A percentile compares a stretch with the other conserved stretches of the same genome.
Conservation (phyloP, 2,888 invertebrate species). For the Ptilodon capucinus region DNA sequence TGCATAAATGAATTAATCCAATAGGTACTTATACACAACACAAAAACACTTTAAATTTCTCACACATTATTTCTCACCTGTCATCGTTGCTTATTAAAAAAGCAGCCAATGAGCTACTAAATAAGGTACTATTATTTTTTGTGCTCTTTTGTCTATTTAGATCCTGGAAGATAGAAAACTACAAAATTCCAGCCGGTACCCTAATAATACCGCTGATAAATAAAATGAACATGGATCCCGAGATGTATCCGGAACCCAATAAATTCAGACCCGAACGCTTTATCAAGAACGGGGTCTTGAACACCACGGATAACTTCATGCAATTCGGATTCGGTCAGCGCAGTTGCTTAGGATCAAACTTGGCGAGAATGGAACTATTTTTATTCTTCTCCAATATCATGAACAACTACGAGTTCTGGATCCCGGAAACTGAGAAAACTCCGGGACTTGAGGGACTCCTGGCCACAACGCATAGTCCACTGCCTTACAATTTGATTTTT, state of each 20-base stretch:
- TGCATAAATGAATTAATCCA: too few relatives aligned
- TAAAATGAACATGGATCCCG: slow-evolving; percentile 92
- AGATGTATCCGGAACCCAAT: slow-evolving; percentile 90
- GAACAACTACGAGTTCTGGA: slow-evolving; percentile 86
- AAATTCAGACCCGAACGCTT: slow-evolving; percentile 90
- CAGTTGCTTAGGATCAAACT: slow-evolving; percentile 91
- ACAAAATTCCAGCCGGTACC: slow-evolving; percentile 84
- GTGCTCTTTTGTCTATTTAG: too few relatives aligned
- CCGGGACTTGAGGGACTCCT: slow-evolving; percentile 88
- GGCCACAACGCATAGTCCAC: slow-evolving; percentile 89
- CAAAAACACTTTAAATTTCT: too few relatives aligned
- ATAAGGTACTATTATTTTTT: too few relatives aligned
- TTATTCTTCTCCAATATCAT: slow-evolving; percentile 90
- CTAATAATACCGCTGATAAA: slow-evolving; percentile 91
- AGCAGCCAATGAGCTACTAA: too few relatives aligned
- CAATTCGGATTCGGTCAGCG: slow-evolving; percentile 93
- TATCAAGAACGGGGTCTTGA: slow-evolving; percentile 85
- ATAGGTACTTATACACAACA: too few relatives aligned
- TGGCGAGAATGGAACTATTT: slow-evolving; percentile 92
- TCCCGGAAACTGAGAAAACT: slow-evolving; percentile 85
- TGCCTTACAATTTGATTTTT: slow-evolving; percentile 48
- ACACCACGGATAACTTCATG: too few relatives aligned
- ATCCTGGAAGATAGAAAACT: slow-evolving; percentile 87
- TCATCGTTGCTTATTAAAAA: too few relatives aligned
- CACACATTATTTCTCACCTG: too few relatives aligned